phyloP scores from a whole-genome alignment of 2,888 invertebrate species.

The Carabus problematicus region DNA sequence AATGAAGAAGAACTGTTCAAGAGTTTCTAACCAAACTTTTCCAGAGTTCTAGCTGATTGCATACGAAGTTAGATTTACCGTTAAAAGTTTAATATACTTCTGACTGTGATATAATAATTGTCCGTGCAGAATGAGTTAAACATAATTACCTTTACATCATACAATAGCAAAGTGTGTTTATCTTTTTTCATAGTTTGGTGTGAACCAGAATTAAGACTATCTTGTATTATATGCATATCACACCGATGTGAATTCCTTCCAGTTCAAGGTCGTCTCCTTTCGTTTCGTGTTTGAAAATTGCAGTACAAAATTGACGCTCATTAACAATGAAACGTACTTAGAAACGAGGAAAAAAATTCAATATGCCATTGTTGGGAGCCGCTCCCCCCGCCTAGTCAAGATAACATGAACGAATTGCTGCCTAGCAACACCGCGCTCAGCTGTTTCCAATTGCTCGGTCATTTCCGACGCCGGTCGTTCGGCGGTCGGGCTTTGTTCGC shows the following conservation, averaged over 20 bases:
- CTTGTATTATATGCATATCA: background rate
- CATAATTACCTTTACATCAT: too few species aligned
- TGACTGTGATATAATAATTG: too few species aligned
- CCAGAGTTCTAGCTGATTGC: too few species aligned
- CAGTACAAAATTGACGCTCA: slow-evolving; percentile 25
- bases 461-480: slow-evolving; percentile 46
- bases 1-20: too few species aligned
- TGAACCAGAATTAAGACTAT: background rate
- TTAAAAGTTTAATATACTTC: too few species aligned
- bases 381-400: slow-evolving; percentile 7
- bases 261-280: slow-evolving; percentile 22
- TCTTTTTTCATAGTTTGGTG: too few species aligned
- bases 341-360: slow-evolving; percentile 33
- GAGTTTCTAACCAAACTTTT: too few species aligned
- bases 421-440: slow-evolving; percentile 48
- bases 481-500: slow-evolving; percentile 46
- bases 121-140: too few species aligned
- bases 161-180: too few species aligned
- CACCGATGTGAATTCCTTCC: background rate
- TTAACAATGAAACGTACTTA: slow-evolving; percentile 21
- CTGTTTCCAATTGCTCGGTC: slow-evolving; percentile 51
- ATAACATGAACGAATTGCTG: slow-evolving; percentile 27
- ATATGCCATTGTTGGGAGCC: slow-evolving; percentile 23
- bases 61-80: too few species aligned
- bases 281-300: slow-evolving; percentile 20